phyloP scores from a whole-genome alignment of 2,797 vertebrate genomes.

The Myoxocephalus aenaeus region DNA sequence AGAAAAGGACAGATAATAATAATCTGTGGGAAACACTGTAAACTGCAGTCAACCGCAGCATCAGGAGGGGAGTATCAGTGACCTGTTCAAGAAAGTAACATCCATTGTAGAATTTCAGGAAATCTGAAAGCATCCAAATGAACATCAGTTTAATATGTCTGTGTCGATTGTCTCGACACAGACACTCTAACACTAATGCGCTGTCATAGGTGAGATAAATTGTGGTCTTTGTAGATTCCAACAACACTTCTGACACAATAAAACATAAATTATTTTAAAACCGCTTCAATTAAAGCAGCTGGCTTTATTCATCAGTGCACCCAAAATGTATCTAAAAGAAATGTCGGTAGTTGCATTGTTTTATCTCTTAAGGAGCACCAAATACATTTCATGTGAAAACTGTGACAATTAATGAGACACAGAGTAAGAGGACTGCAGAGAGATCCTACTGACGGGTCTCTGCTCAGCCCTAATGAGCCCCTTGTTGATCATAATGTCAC shows the following conservation, averaged over 20 bases:
- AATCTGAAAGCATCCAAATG: not conserved
- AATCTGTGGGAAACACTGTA: not conserved
- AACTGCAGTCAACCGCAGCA: not conserved
- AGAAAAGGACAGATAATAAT: not conserved
- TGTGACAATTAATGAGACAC: not conserved
- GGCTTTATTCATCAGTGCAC: not conserved
- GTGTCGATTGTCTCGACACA: too few relatives aligned
- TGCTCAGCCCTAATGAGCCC: constrained; percentile 65
- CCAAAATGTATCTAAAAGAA: constrained; percentile 9
- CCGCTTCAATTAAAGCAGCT: not conserved
- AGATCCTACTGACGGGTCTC: constrained; percentile 43
- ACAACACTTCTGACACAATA: not conserved
- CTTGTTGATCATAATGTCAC: constrained; percentile 60
- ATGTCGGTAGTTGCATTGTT: not conserved
- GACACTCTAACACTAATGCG: not conserved
- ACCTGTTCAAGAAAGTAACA: not conserved
- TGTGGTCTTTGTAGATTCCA: not conserved
- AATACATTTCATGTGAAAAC: constrained; percentile 12
- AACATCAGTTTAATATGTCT: not conserved
- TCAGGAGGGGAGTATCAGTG: not conserved
- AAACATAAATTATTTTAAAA: constrained; percentile 4
- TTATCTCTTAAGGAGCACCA: not conserved
- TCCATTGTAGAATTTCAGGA: not conserved
- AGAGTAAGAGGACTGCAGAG: constrained; percentile 28
- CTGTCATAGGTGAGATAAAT: not conserved